These are phyloP conservation scores for Fregata magnificens DNA, from an alignment of 2,113 vertebrate species.

Conservation along the genomic window DNA sequence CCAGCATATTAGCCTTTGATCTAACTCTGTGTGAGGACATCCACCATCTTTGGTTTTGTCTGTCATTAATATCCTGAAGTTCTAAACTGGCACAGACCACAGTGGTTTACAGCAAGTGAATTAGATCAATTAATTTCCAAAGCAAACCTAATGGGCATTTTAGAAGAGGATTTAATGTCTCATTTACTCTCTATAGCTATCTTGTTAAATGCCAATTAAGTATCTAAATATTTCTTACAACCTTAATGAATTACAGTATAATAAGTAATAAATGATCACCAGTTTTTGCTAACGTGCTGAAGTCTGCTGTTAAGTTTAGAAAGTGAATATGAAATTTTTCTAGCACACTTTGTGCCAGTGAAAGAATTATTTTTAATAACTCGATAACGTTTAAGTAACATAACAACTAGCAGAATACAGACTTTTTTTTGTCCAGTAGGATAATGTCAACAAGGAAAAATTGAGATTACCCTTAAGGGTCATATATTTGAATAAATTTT, in stretches of 20 bases:
- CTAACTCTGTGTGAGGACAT: not conserved
- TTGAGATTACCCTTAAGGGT: not conserved
- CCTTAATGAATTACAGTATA: conserved; percentile 78
- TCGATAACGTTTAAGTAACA: not conserved
- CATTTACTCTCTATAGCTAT: conserved; percentile 78
- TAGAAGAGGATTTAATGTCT: conserved; percentile 83
- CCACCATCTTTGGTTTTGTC: not conserved
- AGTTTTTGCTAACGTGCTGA: conserved; percentile 50
- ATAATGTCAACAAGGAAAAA: not conserved
- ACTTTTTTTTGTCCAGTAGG: not conserved
- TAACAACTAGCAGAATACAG: not conserved
- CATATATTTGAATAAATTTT: not conserved
- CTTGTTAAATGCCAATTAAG: conserved; percentile 85
- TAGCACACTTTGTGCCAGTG: not conserved
- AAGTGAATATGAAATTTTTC: not conserved
- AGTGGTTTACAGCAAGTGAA: conserved; percentile 74
- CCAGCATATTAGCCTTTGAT: not conserved
- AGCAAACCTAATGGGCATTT: conserved; percentile 79
- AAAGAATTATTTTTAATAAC: not conserved
- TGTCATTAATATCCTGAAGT: conserved; percentile 38
- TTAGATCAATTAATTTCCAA: conserved; percentile 81
- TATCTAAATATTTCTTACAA: conserved; percentile 82
- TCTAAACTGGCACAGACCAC: conserved; percentile 51
- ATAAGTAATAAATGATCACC: conserved; percentile 74
- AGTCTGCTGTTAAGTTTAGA: conserved; percentile 33